A percentile compares a stretch with the other conserved stretches of the same genome.
These are phyloP conservation scores for Ceratothoa steindachneri DNA, from an alignment of 2,888 invertebrate species.

Conservation along the genomic window DNA sequence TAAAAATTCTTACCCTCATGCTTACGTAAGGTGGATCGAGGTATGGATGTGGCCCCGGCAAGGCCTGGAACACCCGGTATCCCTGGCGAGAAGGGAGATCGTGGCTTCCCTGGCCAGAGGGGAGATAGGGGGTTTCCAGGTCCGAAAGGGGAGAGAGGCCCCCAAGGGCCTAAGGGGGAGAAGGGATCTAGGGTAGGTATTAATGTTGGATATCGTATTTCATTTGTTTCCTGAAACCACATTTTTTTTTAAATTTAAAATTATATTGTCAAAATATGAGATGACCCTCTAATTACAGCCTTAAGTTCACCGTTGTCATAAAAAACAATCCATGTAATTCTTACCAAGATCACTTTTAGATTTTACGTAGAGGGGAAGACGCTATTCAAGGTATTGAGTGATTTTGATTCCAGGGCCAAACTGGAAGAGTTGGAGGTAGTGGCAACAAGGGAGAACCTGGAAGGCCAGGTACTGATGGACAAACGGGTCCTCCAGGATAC, in stretches of 20 bases:
- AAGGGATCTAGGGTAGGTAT: constrained; percentile 43
- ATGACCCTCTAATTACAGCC: not conserved
- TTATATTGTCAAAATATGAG: not conserved
- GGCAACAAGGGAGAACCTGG: constrained; percentile 52
- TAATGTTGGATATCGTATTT: no score
- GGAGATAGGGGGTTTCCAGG: constrained; percentile 43
- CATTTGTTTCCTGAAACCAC: not conserved
- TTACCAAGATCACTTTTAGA: no score
- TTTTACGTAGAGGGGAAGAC: no score
- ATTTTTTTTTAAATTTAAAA: not conserved
- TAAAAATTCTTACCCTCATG: not conserved
- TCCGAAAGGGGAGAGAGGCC: constrained; percentile 42
- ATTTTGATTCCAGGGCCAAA: constrained; percentile 25
- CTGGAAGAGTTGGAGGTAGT: constrained; percentile 44
- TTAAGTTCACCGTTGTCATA: not conserved
- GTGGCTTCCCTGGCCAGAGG: constrained; percentile 42
- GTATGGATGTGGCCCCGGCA: constrained; percentile 24
- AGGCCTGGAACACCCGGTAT: constrained; percentile 43
- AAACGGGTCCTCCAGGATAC: constrained; percentile 51
- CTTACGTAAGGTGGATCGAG: constrained; percentile 32
- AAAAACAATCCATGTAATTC: not conserved
- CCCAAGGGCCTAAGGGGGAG: constrained; percentile 31
- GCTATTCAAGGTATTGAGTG: not conserved
- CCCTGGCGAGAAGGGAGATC: constrained; percentile 45
- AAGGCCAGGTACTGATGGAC: constrained; percentile 52